These are phyloP conservation scores for Dicrostonyx torquatus DNA, from an alignment of 2,797 vertebrate genomes.

Conservation along the genomic window DNA sequence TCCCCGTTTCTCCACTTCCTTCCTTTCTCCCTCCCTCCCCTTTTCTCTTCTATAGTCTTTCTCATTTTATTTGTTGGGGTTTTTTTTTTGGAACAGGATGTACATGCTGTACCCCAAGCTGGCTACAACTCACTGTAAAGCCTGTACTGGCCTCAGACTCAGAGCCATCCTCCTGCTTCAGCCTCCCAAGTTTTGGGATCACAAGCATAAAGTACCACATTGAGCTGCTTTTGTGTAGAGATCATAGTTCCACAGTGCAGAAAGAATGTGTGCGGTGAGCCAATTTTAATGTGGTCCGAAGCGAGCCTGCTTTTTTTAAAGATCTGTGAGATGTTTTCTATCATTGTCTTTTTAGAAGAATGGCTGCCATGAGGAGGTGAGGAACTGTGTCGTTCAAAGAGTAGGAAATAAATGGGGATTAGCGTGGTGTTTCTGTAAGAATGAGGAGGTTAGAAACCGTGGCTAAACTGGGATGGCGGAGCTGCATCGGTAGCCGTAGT, in stretches of 20 bases:
- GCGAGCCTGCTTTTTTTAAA: neutral
- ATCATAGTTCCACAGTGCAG: neutral
- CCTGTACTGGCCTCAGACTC: neutral
- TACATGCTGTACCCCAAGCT: neutral
- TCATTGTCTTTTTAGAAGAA: neutral
- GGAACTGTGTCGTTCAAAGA: conserved; percentile 9
- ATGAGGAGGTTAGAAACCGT: conserved; percentile 4
- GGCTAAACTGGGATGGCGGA: neutral
- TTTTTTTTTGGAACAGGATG: neutral
- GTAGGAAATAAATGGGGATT: neutral
- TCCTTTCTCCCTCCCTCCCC: too few species aligned
- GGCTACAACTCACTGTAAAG: neutral
- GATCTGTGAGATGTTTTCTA: neutral
- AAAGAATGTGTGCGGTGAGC: neutral
- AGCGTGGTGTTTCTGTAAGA: neutral
- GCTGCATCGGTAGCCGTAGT: neutral
- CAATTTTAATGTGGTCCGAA: conserved; percentile 35
- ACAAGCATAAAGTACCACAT: neutral
- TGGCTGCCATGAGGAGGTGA: neutral
- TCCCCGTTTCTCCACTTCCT: neutral
- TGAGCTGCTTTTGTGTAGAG: neutral
- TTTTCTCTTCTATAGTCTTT: neutral
- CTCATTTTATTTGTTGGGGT: neutral
- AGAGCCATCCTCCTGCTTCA: neutral
- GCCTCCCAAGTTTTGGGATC: neutral